Conservation (phyloP, 2,888 invertebrate genomes). For the Apoda limacodes region DNA sequence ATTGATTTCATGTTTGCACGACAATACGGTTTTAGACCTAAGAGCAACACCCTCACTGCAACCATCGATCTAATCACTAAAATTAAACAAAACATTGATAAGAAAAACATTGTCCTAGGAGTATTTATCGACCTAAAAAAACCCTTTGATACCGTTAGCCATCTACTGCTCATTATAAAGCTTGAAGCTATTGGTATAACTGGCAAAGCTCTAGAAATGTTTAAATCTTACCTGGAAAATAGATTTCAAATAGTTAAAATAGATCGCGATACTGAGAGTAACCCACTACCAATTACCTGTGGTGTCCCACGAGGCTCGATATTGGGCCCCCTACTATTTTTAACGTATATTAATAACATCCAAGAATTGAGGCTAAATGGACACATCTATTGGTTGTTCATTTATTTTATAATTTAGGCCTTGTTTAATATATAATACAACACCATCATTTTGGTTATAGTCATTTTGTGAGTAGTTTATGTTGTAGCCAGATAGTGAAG, state of each 20-base stretch:
- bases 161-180: conserved; percentile 2
- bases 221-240: conserved; percentile 9
- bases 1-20: conserved; percentile 1
- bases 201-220: conserved; percentile 4
- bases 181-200: conserved; percentile 6
- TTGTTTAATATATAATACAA: no score
- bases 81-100: conserved; percentile 12
- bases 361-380: conserved; percentile 1
- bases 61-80: not conserved
- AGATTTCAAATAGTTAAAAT: conserved; percentile 12
- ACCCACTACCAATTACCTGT: conserved; percentile 1
- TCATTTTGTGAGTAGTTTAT: no score
- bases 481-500: no score
- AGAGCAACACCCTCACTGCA: not conserved
- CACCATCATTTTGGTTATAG: no score
- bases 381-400: not conserved
- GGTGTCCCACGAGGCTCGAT: conserved; percentile 14
- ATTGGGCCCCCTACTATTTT: conserved; percentile 9
- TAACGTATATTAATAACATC: no score
- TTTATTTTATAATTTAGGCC: no score
- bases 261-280: conserved; percentile 1
- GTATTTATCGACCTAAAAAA: conserved; percentile 3
- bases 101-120: not conserved
- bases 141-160: conserved; percentile 3
- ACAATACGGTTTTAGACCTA: conserved; percentile 6